phyloP scores from a whole-genome alignment of 2,888 invertebrate species.

The Griposia aprilina region DNA sequence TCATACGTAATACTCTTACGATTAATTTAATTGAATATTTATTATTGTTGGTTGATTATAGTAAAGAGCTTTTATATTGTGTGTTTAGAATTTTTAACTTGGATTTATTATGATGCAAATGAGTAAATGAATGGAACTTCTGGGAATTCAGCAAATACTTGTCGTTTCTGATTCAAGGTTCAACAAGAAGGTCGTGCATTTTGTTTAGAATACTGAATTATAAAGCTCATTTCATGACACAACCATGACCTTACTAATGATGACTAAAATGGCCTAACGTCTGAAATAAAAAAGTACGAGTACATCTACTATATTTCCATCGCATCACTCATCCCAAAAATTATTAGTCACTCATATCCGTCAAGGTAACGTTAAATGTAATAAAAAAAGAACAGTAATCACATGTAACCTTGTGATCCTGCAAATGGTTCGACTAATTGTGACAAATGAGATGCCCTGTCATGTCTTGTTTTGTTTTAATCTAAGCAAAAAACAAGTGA shows the following conservation, averaged over 20 bases:
- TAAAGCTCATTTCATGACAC: constrained; percentile 15
- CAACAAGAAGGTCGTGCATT: neutral
- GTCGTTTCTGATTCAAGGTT: neutral
- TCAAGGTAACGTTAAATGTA: constrained; percentile 53
- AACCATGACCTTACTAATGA: constrained; percentile 14
- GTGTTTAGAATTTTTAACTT: no score
- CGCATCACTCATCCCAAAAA: constrained; percentile 27
- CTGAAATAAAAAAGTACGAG: neutral
- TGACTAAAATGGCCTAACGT: constrained; percentile 7
- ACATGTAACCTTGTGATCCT: constrained; percentile 60
- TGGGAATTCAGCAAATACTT: neutral
- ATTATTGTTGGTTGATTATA: neutral
- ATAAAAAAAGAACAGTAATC: constrained; percentile 49
- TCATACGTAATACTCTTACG: constrained; percentile 21
- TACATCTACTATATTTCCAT: neutral
- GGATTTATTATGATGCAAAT: neutral
- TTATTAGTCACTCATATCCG: constrained; percentile 24
- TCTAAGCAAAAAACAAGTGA: constrained; percentile 56
- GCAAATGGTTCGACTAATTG: constrained; percentile 62
- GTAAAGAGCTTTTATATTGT: neutral
- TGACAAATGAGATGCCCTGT: constrained; percentile 64
- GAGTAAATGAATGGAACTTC: neutral
- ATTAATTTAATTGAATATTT: constrained; percentile 21
- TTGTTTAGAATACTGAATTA: neutral
- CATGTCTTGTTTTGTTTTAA: constrained; percentile 56